These are phyloP conservation scores for Lanius collurio DNA, from an alignment of 2,113 vertebrate genomes.

Conservation along the genomic window DNA sequence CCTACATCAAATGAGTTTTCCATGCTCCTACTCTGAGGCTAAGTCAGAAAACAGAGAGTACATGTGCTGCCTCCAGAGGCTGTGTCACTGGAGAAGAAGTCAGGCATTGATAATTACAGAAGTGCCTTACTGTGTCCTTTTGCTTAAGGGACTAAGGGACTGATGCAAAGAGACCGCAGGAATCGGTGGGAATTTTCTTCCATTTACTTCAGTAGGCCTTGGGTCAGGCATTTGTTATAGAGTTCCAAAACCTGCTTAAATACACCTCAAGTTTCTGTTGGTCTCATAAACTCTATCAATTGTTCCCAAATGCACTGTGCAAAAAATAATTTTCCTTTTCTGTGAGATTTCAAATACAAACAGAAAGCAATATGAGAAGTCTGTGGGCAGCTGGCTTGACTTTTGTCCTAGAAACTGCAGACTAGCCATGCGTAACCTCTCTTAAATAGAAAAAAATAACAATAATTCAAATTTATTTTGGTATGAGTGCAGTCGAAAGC, in stretches of 20 bases:
- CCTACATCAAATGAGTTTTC: not conserved
- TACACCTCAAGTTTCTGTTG: not conserved
- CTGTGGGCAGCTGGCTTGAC: not conserved
- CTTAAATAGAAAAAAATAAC: not conserved
- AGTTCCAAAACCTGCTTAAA: not conserved
- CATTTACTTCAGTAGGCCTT: not conserved
- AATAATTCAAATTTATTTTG: slow-evolving; percentile 5
- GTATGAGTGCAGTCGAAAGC: not conserved
- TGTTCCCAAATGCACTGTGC: slow-evolving; percentile 3
- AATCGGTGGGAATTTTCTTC: not conserved
- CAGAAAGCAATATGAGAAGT: not conserved
- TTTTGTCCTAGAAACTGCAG: not conserved
- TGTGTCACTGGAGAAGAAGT: not conserved
- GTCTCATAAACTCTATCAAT: not conserved
- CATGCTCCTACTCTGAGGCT: not conserved
- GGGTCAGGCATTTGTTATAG: not conserved
- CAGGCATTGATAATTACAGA: slow-evolving; percentile 14
- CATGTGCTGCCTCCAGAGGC: not conserved
- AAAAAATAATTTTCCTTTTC: slow-evolving; percentile 26
- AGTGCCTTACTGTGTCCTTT: slow-evolving; percentile 12
- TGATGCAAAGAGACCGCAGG: not conserved
- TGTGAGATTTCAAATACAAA: not conserved
- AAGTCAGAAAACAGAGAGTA: not conserved
- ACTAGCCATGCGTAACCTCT: not conserved
- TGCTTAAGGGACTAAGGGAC: not conserved